Percentiles rank a stretch among this genome's conserved stretches.
phyloP scores from a whole-genome alignment of 2,797 vertebrate genomes.

The Squalus acanthias region DNA sequence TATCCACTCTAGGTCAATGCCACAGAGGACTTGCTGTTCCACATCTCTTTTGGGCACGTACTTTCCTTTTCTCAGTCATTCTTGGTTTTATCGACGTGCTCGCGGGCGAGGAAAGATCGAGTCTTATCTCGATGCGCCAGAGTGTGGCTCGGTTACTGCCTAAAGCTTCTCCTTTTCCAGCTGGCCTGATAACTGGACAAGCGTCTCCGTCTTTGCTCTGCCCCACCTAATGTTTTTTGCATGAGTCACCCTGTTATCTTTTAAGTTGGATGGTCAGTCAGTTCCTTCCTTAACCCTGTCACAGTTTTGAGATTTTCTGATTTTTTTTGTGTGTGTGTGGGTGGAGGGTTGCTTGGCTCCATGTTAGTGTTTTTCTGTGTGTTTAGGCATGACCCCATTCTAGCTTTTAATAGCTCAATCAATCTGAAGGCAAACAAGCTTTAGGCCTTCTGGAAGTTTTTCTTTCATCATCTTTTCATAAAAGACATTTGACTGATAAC shows the following conservation, averaged over 20 bases:
- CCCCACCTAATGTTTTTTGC: not conserved
- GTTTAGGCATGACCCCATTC: not conserved
- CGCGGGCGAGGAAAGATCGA: not conserved
- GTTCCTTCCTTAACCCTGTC: not conserved
- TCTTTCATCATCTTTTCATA: not conserved
- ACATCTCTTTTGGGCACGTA: not conserved
- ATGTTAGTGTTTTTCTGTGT: not conserved
- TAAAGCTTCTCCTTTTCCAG: not conserved
- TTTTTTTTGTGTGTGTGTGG: not conserved
- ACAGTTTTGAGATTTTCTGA: not conserved
- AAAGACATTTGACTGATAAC: not conserved
- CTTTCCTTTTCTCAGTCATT: not conserved
- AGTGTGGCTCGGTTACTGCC: not conserved
- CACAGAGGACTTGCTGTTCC: not conserved
- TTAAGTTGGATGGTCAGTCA: not conserved
- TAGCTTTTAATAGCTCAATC: not conserved
- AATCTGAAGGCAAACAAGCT: not conserved
- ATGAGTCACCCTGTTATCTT: slow-evolving; percentile 27
- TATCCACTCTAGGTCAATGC: not conserved
- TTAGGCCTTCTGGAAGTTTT: not conserved
- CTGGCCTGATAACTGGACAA: not conserved
- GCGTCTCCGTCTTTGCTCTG: not conserved
- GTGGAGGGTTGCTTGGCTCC: not conserved
- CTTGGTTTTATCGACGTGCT: not conserved
- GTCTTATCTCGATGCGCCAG: not conserved